phyloP scores from a whole-genome alignment of 1,140 invertebrate genomes.

The Aplysia californica region DNA sequence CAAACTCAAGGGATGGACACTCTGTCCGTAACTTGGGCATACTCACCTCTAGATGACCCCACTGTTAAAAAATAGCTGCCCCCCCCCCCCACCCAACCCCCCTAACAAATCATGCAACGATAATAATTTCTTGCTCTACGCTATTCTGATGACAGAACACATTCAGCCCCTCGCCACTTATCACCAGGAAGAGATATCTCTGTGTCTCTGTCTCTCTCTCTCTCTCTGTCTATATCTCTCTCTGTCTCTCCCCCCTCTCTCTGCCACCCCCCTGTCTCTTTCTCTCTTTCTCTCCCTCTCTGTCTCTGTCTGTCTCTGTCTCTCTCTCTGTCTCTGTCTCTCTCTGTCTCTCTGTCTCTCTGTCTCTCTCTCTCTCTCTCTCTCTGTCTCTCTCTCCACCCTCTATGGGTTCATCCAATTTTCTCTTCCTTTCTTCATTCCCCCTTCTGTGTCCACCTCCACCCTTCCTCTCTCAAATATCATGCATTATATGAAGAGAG shows the following conservation, averaged over 20 bases:
- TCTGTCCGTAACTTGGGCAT: too few species aligned
- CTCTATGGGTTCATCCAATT: not conserved
- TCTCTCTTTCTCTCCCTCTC: not conserved
- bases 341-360: not conserved
- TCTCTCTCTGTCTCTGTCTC: constrained; percentile 2
- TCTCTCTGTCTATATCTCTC: not conserved
- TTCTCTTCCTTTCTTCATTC: not conserved
- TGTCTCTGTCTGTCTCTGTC: not conserved
- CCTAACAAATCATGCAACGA: too few species aligned
- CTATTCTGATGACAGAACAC: too few species aligned
- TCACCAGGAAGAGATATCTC: too few species aligned
- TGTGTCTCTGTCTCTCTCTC: not conserved
- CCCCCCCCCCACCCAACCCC: too few species aligned
- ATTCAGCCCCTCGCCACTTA: too few species aligned
- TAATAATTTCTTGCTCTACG: too few species aligned
- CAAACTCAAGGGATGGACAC: too few species aligned
- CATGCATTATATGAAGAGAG: not conserved
- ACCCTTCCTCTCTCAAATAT: not conserved
- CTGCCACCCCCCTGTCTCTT: constrained; percentile 13
- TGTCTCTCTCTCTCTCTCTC: constrained; percentile 6
- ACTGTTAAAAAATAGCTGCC: too few species aligned
- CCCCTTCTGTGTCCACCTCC: not conserved
- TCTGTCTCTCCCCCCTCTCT: constrained; percentile 10
- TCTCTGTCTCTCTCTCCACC: not conserved
- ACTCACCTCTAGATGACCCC: too few species aligned